Conservation (phyloP, 2,113 vertebrate genomes). For the Danio rerio region DNA sequence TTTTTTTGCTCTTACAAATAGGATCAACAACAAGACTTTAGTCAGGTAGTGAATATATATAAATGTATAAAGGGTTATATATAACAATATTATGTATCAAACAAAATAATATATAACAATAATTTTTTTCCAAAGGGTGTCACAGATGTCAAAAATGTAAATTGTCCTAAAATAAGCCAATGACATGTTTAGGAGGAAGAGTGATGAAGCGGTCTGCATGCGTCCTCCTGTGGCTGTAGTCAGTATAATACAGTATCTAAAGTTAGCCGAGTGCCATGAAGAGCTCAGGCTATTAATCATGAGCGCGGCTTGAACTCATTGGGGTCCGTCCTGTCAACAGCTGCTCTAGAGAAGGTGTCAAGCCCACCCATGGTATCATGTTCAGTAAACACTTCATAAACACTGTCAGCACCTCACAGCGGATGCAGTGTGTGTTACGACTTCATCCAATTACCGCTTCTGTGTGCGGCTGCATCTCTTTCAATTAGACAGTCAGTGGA, state of each 20-base stretch:
- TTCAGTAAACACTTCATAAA: conserved; percentile 70
- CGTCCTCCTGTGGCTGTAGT: conserved; percentile 47
- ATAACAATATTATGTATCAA: too few relatives aligned
- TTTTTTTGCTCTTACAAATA: too few relatives aligned
- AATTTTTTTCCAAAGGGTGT: too few relatives aligned
- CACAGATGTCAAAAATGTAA: too few relatives aligned
- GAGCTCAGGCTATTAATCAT: conserved; percentile 36
- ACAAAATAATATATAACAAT: too few relatives aligned
- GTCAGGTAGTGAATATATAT: too few relatives aligned
- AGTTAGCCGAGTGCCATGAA: background rate
- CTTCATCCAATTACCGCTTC: background rate
- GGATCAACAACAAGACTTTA: too few relatives aligned
- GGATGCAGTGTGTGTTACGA: conserved; percentile 18
- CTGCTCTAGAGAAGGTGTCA: conserved; percentile 50
- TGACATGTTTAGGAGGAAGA: background rate
- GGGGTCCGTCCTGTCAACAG: conserved; percentile 51
- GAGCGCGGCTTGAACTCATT: background rate
- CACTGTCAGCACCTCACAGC: conserved; percentile 60
- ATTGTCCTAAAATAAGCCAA: too few relatives aligned
- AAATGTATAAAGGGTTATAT: too few relatives aligned
- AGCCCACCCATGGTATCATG: conserved; percentile 57
- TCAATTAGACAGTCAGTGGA: too few relatives aligned
- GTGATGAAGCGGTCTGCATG: too few relatives aligned
- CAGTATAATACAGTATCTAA: background rate
- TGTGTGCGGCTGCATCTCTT: background rate